Conservation (phyloP, 2,888 invertebrate species). For the Altica lythri region DNA sequence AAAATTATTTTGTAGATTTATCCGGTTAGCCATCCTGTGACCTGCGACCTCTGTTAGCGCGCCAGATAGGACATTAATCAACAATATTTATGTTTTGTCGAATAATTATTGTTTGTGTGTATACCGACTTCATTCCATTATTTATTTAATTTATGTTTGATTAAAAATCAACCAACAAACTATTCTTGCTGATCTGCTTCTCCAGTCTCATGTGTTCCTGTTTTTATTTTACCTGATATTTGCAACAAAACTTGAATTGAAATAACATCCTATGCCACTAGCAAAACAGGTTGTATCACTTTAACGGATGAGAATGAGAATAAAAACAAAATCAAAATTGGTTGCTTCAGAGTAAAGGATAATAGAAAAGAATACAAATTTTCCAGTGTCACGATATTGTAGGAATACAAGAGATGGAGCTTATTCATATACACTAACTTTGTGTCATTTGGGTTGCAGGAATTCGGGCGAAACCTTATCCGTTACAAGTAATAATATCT, state of each 20-base stretch:
- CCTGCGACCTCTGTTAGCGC: conserved; percentile 51
- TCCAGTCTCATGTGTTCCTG: conserved; percentile 13
- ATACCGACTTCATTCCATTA: conserved; percentile 11
- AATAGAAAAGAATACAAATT: conserved; percentile 45
- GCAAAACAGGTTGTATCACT: conserved; percentile 55
- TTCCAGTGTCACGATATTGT: conserved; percentile 22
- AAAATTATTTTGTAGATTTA: conserved; percentile 28
- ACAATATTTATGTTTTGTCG: conserved; percentile 38
- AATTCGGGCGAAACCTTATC: conserved; percentile 24
- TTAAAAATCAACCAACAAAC: not conserved
- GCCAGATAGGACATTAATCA: conserved; percentile 43
- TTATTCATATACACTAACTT: no score
- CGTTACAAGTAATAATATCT: no score
- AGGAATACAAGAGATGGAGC: conserved; percentile 42
- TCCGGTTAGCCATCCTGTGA: conserved; percentile 44
- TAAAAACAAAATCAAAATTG: conserved; percentile 47
- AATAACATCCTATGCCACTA: conserved; percentile 43
- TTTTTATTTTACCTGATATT: conserved; percentile 19
- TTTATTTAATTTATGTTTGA: conserved; percentile 13
- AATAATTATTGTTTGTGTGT: conserved; percentile 18
- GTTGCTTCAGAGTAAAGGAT: conserved; percentile 49
- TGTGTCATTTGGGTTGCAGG: conserved; percentile 48
- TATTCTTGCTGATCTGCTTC: not conserved
- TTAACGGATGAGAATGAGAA: conserved; percentile 48
- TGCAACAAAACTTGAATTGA: conserved; percentile 31